These are phyloP conservation scores for Acleris literana DNA, from an alignment of 2,888 invertebrate species.

Conservation along the genomic window DNA sequence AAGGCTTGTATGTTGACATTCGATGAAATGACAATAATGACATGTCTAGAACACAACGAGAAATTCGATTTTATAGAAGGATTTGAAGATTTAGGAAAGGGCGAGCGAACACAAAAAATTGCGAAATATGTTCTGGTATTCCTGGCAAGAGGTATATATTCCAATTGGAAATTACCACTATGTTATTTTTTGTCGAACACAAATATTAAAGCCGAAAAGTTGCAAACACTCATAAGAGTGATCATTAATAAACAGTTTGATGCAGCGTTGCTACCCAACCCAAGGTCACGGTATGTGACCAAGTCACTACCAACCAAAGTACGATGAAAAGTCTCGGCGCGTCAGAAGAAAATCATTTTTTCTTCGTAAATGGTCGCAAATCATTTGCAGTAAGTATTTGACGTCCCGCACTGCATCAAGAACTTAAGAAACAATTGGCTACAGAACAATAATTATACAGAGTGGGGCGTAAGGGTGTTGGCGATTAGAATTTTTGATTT, in stretches of 20 bases:
- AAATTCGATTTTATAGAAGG: conserved; percentile 12
- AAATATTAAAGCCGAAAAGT: conserved; percentile 2
- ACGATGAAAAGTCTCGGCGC: conserved; percentile 2
- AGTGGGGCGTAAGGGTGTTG: too few species aligned
- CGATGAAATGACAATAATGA: conserved; percentile 17
- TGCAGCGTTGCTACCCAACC: conserved; percentile 4
- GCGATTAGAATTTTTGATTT: too few species aligned
- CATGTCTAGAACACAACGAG: background rate
- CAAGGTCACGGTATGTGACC: background rate
- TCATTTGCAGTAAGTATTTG: conserved; percentile 7
- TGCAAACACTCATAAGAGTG: background rate
- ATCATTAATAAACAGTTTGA: conserved; percentile 8
- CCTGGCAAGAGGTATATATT: conserved; percentile 2
- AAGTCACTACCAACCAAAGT: conserved; percentile 7
- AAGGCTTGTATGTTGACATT: conserved; percentile 4
- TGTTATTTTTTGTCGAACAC: conserved; percentile 1
- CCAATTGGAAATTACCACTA: conserved; percentile 3
- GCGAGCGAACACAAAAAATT: background rate
- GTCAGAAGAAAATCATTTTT: background rate
- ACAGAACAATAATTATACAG: background rate
- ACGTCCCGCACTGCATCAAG: background rate
- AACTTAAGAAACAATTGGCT: conserved; percentile 11
- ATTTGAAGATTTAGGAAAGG: conserved; percentile 5
- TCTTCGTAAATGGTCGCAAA: conserved; percentile 5
- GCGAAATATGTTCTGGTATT: conserved; percentile 9